Evolutionary conservation across 2,113 vertebrate species (phyloP).

Genomic region (Xenopus laevis): DNA sequence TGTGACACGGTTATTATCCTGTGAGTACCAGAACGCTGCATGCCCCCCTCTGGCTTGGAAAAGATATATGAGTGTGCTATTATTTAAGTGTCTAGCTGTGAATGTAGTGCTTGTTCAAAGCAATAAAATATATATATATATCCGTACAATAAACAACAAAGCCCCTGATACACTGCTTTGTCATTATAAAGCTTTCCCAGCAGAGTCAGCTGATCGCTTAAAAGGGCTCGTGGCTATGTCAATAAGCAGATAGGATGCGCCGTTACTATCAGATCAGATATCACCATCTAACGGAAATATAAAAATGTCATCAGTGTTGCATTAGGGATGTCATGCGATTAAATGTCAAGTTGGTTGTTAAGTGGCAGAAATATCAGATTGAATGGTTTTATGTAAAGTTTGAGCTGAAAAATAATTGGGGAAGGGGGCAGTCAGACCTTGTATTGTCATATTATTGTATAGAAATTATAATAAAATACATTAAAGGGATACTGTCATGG

Average conservation of each 20-base stretch:
- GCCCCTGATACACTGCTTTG: slow-evolving; percentile 67
- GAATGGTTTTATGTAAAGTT: too few species aligned
- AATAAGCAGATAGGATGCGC: slow-evolving; percentile 73
- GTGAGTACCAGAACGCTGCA: neutral
- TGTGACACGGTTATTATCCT: neutral
- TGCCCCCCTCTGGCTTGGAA: neutral
- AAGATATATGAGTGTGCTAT: neutral
- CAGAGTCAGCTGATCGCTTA: slow-evolving; percentile 72
- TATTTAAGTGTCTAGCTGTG: neutral
- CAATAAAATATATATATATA: slow-evolving; percentile 70
- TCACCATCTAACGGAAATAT: slow-evolving; percentile 83
- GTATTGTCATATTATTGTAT: too few species aligned
- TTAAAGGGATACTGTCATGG: too few species aligned
- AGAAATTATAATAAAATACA: too few species aligned
- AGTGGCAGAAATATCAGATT: too few species aligned
- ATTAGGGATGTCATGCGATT: slow-evolving; percentile 73
- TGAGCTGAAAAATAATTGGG: too few species aligned
- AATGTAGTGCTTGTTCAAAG: slow-evolving; percentile 40
- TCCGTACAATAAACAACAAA: slow-evolving; percentile 71
- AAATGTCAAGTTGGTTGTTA: too few species aligned
- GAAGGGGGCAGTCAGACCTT: too few species aligned
- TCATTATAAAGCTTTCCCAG: slow-evolving; percentile 73
- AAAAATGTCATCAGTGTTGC: slow-evolving; percentile 66
- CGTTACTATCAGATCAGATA: slow-evolving; percentile 84
- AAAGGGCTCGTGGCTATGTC: slow-evolving; percentile 64